Conservation (phyloP, 2,888 invertebrate species). For the Dynastes hyllus region DNA sequence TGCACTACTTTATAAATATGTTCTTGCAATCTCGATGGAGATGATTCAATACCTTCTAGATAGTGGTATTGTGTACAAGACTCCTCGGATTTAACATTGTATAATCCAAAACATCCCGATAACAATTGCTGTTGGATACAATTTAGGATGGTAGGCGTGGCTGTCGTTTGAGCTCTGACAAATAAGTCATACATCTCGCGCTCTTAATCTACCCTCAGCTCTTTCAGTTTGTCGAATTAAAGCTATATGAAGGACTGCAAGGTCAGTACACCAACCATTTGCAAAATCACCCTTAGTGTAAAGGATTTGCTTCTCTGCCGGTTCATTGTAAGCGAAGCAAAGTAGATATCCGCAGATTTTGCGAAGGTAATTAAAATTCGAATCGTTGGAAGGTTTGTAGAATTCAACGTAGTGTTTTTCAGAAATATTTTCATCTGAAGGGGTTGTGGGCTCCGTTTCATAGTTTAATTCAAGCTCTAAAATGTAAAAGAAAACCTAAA, state of each 20-base stretch:
- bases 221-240: constrained; percentile 66
- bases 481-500: background rate
- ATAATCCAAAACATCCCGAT: constrained; percentile 74
- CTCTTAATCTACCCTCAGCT: constrained; percentile 65
- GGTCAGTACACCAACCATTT: constrained; percentile 68
- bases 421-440: constrained; percentile 63
- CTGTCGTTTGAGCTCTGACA: constrained; percentile 61
- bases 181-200: constrained; percentile 68
- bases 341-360: constrained; percentile 64
- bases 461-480: constrained; percentile 56
- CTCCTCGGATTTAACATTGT: constrained; percentile 66
- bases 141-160: constrained; percentile 64
- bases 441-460: constrained; percentile 54
- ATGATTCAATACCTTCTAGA: constrained; percentile 74
- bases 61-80: constrained; percentile 73
- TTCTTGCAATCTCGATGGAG: constrained; percentile 72
- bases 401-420: constrained; percentile 67
- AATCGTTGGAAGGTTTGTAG: constrained; percentile 62
- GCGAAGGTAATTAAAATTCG: constrained; percentile 59
- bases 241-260: constrained; percentile 63
- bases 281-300: constrained; percentile 58
- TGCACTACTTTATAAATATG: constrained; percentile 74
- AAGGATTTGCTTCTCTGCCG: constrained; percentile 62
- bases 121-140: constrained; percentile 73
- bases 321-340: constrained; percentile 67